phyloP scores from a whole-genome alignment of 2,888 invertebrate genomes.

The Calameuta pallipes region DNA sequence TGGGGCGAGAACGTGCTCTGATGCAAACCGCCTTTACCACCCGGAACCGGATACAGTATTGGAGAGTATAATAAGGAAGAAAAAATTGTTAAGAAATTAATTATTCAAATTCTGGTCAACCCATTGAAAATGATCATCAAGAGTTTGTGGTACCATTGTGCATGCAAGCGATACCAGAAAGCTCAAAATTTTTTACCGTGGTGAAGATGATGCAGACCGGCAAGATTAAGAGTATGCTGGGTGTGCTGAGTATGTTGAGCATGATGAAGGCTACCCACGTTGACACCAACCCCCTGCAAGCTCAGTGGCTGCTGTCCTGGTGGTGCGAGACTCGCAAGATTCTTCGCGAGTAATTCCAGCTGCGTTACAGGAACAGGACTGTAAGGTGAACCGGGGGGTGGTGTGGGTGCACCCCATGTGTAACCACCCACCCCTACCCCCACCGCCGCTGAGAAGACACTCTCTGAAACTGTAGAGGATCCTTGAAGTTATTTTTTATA shows the following conservation, averaged over 20 bases:
- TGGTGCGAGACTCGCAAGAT: conserved; percentile 58
- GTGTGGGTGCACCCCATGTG: conserved; percentile 75
- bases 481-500: background rate
- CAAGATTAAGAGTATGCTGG: conserved; percentile 57
- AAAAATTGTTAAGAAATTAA: background rate
- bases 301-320: conserved; percentile 58
- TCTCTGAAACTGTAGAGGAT: conserved; percentile 72
- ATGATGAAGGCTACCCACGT: conserved; percentile 59
- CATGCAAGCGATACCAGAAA: background rate
- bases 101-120: background rate
- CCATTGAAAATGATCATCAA: background rate
- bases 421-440: conserved; percentile 67
- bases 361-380: conserved; percentile 77
- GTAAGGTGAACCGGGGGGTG: conserved; percentile 74
- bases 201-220: conserved; percentile 60
- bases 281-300: conserved; percentile 60
- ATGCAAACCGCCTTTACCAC: conserved; percentile 52
- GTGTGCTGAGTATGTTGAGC: conserved; percentile 55
- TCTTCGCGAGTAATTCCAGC: conserved; percentile 72
- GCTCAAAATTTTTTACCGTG: conserved; percentile 46
- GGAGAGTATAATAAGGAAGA: background rate
- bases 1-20: conserved; percentile 60
- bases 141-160: background rate
- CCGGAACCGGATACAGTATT: conserved; percentile 2
- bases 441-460: conserved; percentile 73